These are phyloP conservation scores for Characodon lateralis DNA, from an alignment of 2,797 vertebrate species.

Conservation along the genomic window DNA sequence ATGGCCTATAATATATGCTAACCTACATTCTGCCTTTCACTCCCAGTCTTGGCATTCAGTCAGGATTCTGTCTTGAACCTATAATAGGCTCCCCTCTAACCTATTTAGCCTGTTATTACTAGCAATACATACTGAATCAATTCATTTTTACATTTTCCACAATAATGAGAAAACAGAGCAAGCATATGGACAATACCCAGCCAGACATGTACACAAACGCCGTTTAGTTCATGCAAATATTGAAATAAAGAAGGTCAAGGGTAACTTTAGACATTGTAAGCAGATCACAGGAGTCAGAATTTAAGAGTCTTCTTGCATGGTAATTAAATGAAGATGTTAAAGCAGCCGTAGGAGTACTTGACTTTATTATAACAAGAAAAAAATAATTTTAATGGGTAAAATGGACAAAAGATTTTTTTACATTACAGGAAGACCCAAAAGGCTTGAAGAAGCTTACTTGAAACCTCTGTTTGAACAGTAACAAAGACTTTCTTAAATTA, in stretches of 20 bases:
- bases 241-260: no score
- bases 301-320: not conserved
- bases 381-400: not conserved
- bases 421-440: not conserved
- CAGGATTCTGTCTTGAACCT: constrained; percentile 1
- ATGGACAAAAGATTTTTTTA: no score
- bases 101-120: not conserved
- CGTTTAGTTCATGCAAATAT: not conserved
- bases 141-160: not conserved
- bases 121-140: not conserved
- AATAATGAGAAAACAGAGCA: not conserved
- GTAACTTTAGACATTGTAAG: no score
- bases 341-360: no score
- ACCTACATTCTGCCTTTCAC: constrained; percentile 9
- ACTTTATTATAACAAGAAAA: not conserved
- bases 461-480: no score
- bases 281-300: not conserved
- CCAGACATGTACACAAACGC: not conserved
- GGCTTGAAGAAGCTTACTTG: not conserved
- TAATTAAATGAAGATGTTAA: not conserved
- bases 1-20: not conserved
- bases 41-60: not conserved
- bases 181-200: not conserved
- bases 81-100: constrained; percentile 1
- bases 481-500: no score